Evolutionary conservation across 2,888 invertebrate genomes (phyloP).

Genomic region (Nasonia oneida): DNA sequence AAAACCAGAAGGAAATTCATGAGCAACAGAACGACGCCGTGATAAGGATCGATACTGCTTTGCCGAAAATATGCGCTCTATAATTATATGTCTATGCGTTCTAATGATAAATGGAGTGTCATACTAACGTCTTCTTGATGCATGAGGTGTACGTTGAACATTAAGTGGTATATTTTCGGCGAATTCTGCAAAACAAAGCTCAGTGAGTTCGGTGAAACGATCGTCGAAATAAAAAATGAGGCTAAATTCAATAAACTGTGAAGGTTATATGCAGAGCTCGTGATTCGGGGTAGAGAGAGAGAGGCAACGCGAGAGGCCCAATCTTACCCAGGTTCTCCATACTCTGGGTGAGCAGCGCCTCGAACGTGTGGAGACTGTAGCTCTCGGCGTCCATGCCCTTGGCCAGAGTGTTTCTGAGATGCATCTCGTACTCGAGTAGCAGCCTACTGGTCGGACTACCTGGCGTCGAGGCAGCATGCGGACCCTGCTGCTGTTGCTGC

Average conservation of each 20-base stretch:
- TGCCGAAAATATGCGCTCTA: constrained; percentile 35
- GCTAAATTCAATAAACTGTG: neutral
- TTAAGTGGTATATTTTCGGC: constrained; percentile 92
- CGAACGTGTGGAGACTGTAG: constrained; percentile 95
- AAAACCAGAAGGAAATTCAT: constrained; percentile 27
- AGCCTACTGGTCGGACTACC: constrained; percentile 92
- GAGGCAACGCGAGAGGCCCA: neutral
- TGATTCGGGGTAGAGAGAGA: neutral
- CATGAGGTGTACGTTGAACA: constrained; percentile 92
- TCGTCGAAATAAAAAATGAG: neutral
- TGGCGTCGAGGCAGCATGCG: constrained; percentile 81
- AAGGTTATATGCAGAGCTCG: neutral
- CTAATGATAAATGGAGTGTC: constrained; percentile 51
- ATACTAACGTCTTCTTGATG: constrained; percentile 90
- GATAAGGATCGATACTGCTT: constrained; percentile 51
- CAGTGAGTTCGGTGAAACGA: neutral
- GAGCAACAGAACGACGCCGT: neutral
- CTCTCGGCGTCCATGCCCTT: constrained; percentile 98
- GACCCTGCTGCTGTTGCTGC: constrained; percentile 59
- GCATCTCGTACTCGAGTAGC: constrained; percentile 95
- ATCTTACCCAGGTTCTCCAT: constrained; percentile 94
- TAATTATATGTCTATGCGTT: constrained; percentile 56
- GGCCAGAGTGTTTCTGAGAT: constrained; percentile 93
- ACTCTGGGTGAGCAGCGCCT: constrained; percentile 94
- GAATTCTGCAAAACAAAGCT: constrained; percentile 84